Conservation (phyloP, 2,113 vertebrate species). For the Plectropomus leopardus region DNA sequence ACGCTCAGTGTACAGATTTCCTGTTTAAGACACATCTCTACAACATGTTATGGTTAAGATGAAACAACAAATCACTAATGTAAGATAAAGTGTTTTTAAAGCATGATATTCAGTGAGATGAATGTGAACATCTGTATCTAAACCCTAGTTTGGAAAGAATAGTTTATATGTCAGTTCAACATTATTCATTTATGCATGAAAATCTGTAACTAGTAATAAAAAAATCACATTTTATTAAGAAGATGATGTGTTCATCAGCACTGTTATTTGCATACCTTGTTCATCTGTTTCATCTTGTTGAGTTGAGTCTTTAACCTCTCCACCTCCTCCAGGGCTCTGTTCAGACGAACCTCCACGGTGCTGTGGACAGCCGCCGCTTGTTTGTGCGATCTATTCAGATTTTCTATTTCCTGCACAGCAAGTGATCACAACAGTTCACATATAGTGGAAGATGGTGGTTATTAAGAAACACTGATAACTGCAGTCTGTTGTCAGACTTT, state of each 20-base stretch:
- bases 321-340: constrained; percentile 93
- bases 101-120: not conserved
- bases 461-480: not conserved
- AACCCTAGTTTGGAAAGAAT: not conserved
- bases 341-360: constrained; percentile 90
- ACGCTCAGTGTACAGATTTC: not conserved
- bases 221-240: not conserved
- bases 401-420: constrained; percentile 89
- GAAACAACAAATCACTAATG: not conserved
- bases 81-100: not conserved
- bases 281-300: constrained; percentile 89
- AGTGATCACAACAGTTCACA: not conserved
- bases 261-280: constrained; percentile 84
- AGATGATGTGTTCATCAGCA: not conserved
- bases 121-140: not conserved
- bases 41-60: too few species aligned
- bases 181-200: not conserved
- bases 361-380: constrained; percentile 86
- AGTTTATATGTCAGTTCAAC: not conserved
- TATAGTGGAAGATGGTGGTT: not conserved
- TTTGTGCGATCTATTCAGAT: constrained; percentile 87
- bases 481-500: not conserved
- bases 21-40: too few species aligned
- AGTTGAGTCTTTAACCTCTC: constrained; percentile 90
- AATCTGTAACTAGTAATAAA: not conserved